Evolutionary conservation across 92 coral and sea anemone species (phyloP), one percentile per base, ranked within the genome.

Genomic region (Siderastrea siderea): DNA sequence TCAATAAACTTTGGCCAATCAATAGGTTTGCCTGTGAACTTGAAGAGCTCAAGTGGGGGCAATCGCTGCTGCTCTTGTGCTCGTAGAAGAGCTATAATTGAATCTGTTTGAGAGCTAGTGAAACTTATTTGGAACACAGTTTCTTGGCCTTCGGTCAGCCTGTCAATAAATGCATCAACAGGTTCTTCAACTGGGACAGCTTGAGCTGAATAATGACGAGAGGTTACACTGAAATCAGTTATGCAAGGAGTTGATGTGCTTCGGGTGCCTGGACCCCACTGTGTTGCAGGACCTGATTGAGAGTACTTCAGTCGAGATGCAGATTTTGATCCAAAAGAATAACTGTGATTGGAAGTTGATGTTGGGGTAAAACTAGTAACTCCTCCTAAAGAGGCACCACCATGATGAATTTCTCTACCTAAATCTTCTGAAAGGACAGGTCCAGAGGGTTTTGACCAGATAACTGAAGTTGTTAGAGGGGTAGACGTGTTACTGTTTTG

Each of bases 1-100:
- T 88, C 78, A 11, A 88, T 91, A 63, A 91, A 91, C 71, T 78
- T 50, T 0, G 93, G 90, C 71, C 79, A 90, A 47, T 86, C 91
- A 15, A 67, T 74, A 2, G 94, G 88, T 12, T 77, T 72, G 3
- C 85, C 94, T 72, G 84, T 65, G 46, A 91, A 81, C 19, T 54
- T 79, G 43, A 87, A 84, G 7, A 91, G 86, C 57, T 81, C 83
- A 65, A 82, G 77, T 19, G 94, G 60, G 11, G 94, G 91, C 16
- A 91, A 52, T 58, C 88, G 90, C 71, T 74, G 88, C 26, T 72
- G 86, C 44, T 87, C 91, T 43, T 87, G 91, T 3, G 91, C 79
- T 47, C 86, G 75, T 1, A 87, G 65, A 2, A 87, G 75, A 68
- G 86, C 86, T 38, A 54, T 26, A 58, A 86, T 72, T 9, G 38